phyloP scores from a whole-genome alignment of 2,113 vertebrate species.

The Solea senegalensis region DNA sequence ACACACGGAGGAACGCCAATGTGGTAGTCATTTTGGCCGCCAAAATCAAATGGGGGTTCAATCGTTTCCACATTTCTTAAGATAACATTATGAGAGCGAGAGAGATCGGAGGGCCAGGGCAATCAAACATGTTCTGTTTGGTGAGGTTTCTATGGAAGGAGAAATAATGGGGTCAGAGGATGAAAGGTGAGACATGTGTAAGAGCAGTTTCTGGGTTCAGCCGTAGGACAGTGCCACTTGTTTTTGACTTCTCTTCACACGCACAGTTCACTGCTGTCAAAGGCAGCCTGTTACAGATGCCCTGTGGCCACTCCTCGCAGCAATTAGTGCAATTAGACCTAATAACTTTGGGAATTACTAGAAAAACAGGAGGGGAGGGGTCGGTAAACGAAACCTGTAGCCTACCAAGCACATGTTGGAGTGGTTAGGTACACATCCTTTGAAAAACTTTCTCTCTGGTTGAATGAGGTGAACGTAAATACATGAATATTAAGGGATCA shows the following conservation, averaged over 20 bases:
- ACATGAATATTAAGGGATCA: constrained; percentile 31
- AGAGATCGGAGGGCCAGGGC: constrained; percentile 64
- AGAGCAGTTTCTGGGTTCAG: constrained; percentile 67
- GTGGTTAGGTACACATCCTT: constrained; percentile 48
- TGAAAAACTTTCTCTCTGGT: constrained; percentile 24
- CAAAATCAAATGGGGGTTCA: constrained; percentile 77
- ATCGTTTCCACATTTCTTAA: constrained; percentile 85
- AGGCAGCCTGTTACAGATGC: constrained; percentile 55
- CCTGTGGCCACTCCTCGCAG: constrained; percentile 61
- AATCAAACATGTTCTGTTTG: constrained; percentile 74
- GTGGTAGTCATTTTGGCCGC: constrained; percentile 82
- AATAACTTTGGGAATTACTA: constrained; percentile 74
- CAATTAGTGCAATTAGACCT: constrained; percentile 75
- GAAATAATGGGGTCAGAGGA: constrained; percentile 81
- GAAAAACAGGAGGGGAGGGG: constrained; percentile 52
- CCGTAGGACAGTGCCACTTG: constrained; percentile 73
- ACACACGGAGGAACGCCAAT: constrained; percentile 68
- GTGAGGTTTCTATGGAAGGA: constrained; percentile 69
- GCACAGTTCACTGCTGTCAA: constrained; percentile 67
- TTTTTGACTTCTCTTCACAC: constrained; percentile 63
- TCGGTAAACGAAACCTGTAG: constrained; percentile 35
- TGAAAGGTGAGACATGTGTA: constrained; percentile 77
- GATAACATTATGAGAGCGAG: constrained; percentile 81
- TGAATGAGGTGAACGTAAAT: constrained; percentile 41
- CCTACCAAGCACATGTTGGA: constrained; percentile 61